These are phyloP conservation scores for Sussaba pulchella DNA, from an alignment of 2,888 invertebrate species.

Conservation along the genomic window DNA sequence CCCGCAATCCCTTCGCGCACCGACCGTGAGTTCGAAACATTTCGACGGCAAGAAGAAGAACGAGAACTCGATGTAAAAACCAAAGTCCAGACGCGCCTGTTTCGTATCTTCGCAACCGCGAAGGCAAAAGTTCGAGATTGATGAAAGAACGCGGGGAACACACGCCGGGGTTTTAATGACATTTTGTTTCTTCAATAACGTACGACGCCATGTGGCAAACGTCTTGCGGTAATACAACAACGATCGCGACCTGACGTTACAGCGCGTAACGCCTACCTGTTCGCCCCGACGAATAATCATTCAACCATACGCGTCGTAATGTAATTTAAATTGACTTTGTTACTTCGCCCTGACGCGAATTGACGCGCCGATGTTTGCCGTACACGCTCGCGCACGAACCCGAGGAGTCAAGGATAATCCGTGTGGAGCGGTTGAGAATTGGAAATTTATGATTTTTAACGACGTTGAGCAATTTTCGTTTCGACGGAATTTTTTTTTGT, in stretches of 20 bases:
- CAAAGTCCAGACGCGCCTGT: slow-evolving; percentile 49
- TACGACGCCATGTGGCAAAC: slow-evolving; percentile 39
- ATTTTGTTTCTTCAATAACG: slow-evolving; percentile 66
- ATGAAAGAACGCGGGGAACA: slow-evolving; percentile 56
- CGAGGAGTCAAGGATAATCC: slow-evolving; percentile 52
- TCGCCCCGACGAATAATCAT: slow-evolving; percentile 64
- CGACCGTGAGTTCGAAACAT: neutral
- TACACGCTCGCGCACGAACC: neutral
- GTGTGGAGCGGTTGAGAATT: no score
- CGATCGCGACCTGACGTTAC: neutral
- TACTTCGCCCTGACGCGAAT: slow-evolving; percentile 64
- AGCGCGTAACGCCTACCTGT: slow-evolving; percentile 53
- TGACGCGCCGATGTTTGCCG: slow-evolving; percentile 51
- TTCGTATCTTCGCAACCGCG: no score
- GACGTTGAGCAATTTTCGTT: neutral
- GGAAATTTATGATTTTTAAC: no score
- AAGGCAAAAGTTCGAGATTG: slow-evolving; percentile 58
- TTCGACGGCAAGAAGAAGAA: neutral
- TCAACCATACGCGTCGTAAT: slow-evolving; percentile 65
- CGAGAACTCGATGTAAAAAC: slow-evolving; percentile 1
- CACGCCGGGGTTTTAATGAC: slow-evolving; percentile 40
- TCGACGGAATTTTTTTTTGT: no score
- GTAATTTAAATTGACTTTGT: slow-evolving; percentile 66
- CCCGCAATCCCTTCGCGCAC: neutral
- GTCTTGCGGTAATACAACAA: slow-evolving; percentile 15